These are phyloP conservation scores for Eretmochelys imbricata DNA, from an alignment of 2,113 vertebrate genomes.

Conservation along the genomic window DNA sequence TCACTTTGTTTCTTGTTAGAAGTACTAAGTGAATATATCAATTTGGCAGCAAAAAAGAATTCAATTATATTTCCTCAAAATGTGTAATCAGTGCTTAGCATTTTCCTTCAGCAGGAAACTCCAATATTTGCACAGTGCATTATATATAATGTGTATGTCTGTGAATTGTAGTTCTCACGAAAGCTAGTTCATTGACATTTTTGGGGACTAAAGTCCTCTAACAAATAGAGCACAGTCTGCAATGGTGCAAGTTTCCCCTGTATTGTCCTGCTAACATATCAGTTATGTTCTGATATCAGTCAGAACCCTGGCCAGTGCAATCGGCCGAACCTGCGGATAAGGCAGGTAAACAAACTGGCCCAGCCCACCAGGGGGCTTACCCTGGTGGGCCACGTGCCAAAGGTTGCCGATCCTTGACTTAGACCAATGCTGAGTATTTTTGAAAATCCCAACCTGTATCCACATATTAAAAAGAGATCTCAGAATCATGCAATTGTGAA, in stretches of 20 bases:
- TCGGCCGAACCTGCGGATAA: too few species aligned
- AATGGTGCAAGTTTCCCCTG: background rate
- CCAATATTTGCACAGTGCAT: background rate
- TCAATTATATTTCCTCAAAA: background rate
- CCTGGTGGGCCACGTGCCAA: too few species aligned
- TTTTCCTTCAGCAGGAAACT: background rate
- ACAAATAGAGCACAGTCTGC: background rate
- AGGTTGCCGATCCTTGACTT: background rate
- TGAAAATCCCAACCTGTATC: background rate
- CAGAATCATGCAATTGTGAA: background rate
- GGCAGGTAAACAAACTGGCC: too few species aligned
- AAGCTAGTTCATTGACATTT: background rate
- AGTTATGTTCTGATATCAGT: background rate
- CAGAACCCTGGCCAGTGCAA: background rate
- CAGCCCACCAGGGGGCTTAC: too few species aligned
- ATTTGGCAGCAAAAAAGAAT: background rate
- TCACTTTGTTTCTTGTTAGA: background rate
- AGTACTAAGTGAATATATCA: background rate
- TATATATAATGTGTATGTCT: background rate
- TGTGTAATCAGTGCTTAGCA: background rate
- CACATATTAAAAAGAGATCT: background rate
- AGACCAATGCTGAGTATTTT: background rate
- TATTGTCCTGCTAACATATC: background rate
- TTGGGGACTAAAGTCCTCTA: background rate
- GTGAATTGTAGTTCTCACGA: background rate